These are phyloP conservation scores for Psammodynastes pulverulentus DNA, from an alignment of 2,113 vertebrate species.

Conservation along the genomic window DNA sequence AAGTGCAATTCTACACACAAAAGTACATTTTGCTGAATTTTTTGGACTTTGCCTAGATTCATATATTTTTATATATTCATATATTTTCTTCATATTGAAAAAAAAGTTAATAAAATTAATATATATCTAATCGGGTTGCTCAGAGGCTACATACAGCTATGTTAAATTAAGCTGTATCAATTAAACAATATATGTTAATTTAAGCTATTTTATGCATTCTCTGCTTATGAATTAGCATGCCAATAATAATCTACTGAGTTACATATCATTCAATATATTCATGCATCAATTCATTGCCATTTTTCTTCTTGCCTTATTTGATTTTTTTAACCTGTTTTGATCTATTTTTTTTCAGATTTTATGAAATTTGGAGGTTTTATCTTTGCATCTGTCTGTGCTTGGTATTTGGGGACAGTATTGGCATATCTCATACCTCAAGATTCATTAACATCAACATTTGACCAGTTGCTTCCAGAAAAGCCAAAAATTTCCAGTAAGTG, in stretches of 20 bases:
- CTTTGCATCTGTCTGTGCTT: constrained; percentile 47
- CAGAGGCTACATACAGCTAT: neutral
- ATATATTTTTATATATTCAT: neutral
- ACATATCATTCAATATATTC: neutral
- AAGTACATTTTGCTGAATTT: neutral
- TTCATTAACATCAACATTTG: neutral
- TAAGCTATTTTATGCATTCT: neutral
- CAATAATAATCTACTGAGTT: neutral
- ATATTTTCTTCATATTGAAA: no score
- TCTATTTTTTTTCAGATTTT: constrained; percentile 40
- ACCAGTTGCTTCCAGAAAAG: constrained; percentile 43
- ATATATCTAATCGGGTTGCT: neutral
- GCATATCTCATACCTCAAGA: constrained; percentile 29
- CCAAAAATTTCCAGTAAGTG: constrained; percentile 61
- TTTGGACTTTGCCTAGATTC: neutral
- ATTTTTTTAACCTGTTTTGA: neutral
- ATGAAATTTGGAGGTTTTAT: constrained; percentile 43
- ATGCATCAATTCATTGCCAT: neutral
- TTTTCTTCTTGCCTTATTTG: neutral
- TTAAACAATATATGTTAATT: neutral
- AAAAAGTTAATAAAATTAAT: neutral
- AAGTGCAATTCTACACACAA: neutral
- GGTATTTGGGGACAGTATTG: constrained; percentile 64
- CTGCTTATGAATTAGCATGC: neutral
- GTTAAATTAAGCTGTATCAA: neutral